Conservation (phyloP, 2,888 invertebrate species). For the Tuberolachnus salignus region DNA sequence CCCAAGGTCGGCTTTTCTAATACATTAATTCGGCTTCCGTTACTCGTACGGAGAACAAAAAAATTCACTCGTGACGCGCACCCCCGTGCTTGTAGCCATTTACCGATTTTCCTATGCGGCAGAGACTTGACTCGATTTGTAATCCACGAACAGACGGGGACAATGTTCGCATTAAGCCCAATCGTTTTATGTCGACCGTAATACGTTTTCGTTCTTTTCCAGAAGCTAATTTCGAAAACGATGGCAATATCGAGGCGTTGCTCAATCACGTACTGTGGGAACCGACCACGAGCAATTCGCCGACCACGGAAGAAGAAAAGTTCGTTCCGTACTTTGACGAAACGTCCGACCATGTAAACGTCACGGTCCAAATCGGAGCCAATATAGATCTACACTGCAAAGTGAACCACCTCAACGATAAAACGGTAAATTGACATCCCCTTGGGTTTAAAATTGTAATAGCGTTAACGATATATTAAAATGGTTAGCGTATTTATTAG, state of each 20-base stretch:
- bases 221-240: constrained; percentile 46
- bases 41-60: too few relatives aligned
- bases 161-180: too few relatives aligned
- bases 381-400: constrained; percentile 72
- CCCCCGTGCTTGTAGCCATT: too few relatives aligned
- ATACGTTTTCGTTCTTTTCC: constrained; percentile 2
- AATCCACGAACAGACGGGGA: too few relatives aligned
- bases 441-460: background rate
- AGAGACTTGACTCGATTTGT: too few relatives aligned
- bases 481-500: too few relatives aligned
- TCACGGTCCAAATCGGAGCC: constrained; percentile 72
- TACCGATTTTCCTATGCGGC: too few relatives aligned
- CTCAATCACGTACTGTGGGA: constrained; percentile 53
- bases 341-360: constrained; percentile 67
- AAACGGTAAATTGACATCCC: constrained; percentile 67
- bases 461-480: too few relatives aligned
- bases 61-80: too few relatives aligned
- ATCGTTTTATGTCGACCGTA: too few relatives aligned
- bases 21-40: too few relatives aligned
- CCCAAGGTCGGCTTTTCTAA: too few relatives aligned
- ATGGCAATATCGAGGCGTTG: constrained; percentile 43
- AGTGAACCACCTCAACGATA: constrained; percentile 73
- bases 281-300: constrained; percentile 46
- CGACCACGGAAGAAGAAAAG: constrained; percentile 63
- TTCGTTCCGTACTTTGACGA: constrained; percentile 78